Conservation (phyloP, 2,797 vertebrate species). For the Podarcis siculus region DNA sequence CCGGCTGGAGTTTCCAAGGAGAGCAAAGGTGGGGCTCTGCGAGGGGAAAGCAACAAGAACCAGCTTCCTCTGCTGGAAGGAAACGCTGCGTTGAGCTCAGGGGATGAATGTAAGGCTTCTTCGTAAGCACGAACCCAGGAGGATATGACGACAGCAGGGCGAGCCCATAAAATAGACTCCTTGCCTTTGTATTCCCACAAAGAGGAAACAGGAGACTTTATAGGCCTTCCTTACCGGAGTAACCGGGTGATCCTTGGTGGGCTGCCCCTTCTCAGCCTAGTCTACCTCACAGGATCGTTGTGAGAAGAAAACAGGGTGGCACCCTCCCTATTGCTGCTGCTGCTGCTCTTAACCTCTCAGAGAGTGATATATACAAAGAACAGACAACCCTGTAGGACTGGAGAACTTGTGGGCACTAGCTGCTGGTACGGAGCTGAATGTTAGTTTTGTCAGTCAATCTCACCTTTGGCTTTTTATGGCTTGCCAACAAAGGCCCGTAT, state of each 20-base stretch:
- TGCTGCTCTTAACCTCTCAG: too few species aligned
- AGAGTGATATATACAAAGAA: not conserved
- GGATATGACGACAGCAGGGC: too few species aligned
- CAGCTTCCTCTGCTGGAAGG: conserved; percentile 39
- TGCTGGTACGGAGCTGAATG: not conserved
- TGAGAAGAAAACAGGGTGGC: too few species aligned
- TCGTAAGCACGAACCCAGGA: not conserved
- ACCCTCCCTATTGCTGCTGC: not conserved
- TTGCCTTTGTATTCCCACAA: not conserved
- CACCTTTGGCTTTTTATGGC: not conserved
- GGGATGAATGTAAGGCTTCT: not conserved
- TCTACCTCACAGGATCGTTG: not conserved
- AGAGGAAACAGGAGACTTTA: not conserved
- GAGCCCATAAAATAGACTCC: not conserved
- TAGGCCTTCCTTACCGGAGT: not conserved
- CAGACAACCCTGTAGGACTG: not conserved
- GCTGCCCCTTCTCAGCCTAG: not conserved
- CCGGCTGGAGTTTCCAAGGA: not conserved
- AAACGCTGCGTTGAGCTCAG: not conserved
- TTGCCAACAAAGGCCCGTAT: too few species aligned
- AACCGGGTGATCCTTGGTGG: too few species aligned
- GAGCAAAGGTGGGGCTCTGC: not conserved
- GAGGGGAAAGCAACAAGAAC: conserved; percentile 44
- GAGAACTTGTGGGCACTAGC: not conserved
- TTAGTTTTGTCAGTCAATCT: not conserved